Evolutionary conservation across 2,797 vertebrate species (phyloP).

Genomic region (Apogon hyalosoma): DNA sequence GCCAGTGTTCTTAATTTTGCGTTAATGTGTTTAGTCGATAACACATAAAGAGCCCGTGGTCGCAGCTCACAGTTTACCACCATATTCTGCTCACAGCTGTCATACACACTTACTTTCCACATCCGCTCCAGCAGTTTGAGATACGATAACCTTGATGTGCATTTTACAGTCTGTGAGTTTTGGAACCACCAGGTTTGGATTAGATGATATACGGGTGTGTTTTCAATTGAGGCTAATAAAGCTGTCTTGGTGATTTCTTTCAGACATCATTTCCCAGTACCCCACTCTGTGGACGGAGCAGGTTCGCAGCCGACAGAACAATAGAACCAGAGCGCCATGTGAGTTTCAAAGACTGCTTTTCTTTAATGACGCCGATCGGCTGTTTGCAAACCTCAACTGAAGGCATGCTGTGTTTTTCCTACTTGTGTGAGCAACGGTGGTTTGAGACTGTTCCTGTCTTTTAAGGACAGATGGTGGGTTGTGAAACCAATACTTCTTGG

Average conservation of each 20-base stretch:
- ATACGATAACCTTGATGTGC: slow-evolving; percentile 58
- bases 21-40: slow-evolving; percentile 20
- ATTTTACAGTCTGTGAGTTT: slow-evolving; percentile 63
- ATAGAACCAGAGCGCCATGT: slow-evolving; percentile 93
- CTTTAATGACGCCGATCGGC: slow-evolving; percentile 52
- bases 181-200: slow-evolving; percentile 58
- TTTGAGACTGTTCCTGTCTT: slow-evolving; percentile 73
- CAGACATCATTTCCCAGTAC: slow-evolving; percentile 93
- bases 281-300: slow-evolving; percentile 96
- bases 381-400: slow-evolving; percentile 66
- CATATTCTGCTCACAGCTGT: slow-evolving; percentile 38
- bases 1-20: slow-evolving; percentile 12
- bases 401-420: slow-evolving; percentile 61
- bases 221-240: slow-evolving; percentile 67
- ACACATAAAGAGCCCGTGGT: slow-evolving; percentile 2
- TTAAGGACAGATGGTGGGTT: slow-evolving; percentile 69
- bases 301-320: slow-evolving; percentile 94
- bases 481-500: slow-evolving; percentile 72
- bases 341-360: slow-evolving; percentile 70
- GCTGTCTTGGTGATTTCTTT: slow-evolving; percentile 49
- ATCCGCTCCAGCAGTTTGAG: slow-evolving; percentile 41
- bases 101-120: slow-evolving; percentile 25
- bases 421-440: slow-evolving; percentile 71
- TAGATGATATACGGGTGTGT: slow-evolving; percentile 42
- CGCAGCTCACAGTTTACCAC: slow-evolving; percentile 9